phyloP scores from a whole-genome alignment of 2,888 invertebrate species.

The Luperina nickerlii region DNA sequence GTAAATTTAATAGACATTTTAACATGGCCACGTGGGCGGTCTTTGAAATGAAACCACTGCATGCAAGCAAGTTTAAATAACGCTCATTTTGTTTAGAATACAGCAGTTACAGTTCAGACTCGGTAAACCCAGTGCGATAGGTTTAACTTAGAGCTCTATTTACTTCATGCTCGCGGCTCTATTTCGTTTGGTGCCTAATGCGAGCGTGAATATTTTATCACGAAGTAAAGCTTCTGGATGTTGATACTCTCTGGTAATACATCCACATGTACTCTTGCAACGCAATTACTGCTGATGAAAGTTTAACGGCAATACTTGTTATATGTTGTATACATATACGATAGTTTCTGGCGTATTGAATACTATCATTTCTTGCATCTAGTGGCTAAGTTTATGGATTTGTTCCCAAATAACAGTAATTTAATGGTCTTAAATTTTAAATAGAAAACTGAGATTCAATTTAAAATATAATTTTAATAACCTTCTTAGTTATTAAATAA shows the following conservation, averaged over 20 bases:
- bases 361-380: constrained; percentile 22
- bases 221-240: constrained; percentile 42
- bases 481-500: not conserved
- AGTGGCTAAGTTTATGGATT: constrained; percentile 27
- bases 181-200: not conserved
- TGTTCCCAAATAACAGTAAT: constrained; percentile 20
- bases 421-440: constrained; percentile 8
- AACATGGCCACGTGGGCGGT: not conserved
- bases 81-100: not conserved
- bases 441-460: not conserved
- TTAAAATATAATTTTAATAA: not conserved
- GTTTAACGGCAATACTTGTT: constrained; percentile 67
- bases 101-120: not conserved
- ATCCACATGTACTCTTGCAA: constrained; percentile 53
- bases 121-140: not conserved
- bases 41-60: not conserved
- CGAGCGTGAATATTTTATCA: constrained; percentile 6
- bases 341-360: constrained; percentile 40
- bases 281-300: constrained; percentile 72
- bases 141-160: not conserved
- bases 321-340: constrained; percentile 36
- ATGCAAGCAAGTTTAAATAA: not conserved
- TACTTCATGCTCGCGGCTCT: not conserved
- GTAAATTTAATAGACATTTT: not conserved
- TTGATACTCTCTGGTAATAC: constrained; percentile 21